A percentile compares a stretch with the other conserved stretches of the same genome.
Evolutionary conservation across 1,140 invertebrate genomes (phyloP).

Genomic region (Bactericera cockerelli): DNA sequence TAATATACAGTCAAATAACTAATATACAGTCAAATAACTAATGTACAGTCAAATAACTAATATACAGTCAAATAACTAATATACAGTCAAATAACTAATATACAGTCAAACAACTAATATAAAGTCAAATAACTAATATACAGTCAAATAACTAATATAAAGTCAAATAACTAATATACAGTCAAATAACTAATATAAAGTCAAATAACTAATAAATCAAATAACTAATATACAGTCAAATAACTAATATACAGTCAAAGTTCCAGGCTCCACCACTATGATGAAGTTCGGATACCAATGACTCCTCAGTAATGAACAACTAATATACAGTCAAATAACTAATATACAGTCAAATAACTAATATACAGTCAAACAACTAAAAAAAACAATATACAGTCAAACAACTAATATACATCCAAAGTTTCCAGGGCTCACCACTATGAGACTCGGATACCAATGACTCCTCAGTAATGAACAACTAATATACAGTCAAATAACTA

Average conservation of each 20-base stretch:
- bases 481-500: conserved; percentile 61
- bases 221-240: too few relatives aligned
- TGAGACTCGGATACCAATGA: conserved; percentile 1
- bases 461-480: too few relatives aligned
- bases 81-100: conserved; percentile 70
- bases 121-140: too few relatives aligned
- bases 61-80: too few relatives aligned
- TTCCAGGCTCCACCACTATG: neutral
- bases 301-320: conserved; percentile 52
- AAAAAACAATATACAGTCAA: conserved; percentile 49
- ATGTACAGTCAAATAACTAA: conserved; percentile 45
- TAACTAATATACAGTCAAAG: conserved; percentile 46
- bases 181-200: neutral
- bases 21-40: conserved; percentile 12
- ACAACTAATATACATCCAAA: conserved; percentile 14
- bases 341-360: conserved; percentile 36
- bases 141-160: conserved; percentile 68
- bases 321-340: conserved; percentile 73
- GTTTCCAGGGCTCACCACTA: neutral
- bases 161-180: conserved; percentile 16
- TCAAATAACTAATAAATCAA: conserved; percentile 32
- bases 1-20: conserved; percentile 39
- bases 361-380: too few relatives aligned
- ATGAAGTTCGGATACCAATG: conserved; percentile 23
- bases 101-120: conserved; percentile 36